Evolutionary conservation across 1,140 invertebrate species (phyloP).

Genomic region (Ceratina australensis): DNA sequence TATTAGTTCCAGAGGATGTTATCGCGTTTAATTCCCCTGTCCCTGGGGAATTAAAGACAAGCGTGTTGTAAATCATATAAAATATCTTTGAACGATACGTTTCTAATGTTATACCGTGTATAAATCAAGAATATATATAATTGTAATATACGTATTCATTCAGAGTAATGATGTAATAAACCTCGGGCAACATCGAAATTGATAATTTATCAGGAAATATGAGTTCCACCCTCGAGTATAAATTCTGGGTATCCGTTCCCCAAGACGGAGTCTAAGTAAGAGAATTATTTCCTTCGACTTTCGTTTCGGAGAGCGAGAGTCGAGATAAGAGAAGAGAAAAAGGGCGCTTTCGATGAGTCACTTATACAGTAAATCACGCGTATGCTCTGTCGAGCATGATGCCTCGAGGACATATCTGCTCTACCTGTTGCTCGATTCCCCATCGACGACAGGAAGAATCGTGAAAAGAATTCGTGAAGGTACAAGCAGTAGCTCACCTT

Average conservation of each 20-base stretch:
- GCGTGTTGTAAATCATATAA: not conserved
- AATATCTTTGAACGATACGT: not conserved
- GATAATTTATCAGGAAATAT: slow-evolving; percentile 25
- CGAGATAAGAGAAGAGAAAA: slow-evolving; percentile 49
- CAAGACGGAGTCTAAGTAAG: not conserved
- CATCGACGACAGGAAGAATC: slow-evolving; percentile 57
- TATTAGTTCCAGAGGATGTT: not conserved
- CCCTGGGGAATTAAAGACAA: too few species aligned
- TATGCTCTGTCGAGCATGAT: slow-evolving; percentile 64
- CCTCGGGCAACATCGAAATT: not conserved
- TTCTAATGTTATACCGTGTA: not conserved
- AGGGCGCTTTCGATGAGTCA: slow-evolving; percentile 69
- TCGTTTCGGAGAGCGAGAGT: not conserved
- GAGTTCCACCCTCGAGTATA: slow-evolving; percentile 24
- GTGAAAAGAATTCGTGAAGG: slow-evolving; percentile 62
- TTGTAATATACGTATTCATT: not conserved
- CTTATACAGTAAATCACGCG: slow-evolving; percentile 66
- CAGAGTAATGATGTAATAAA: not conserved
- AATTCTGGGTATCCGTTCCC: slow-evolving; percentile 5
- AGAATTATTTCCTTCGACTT: slow-evolving; percentile 43
- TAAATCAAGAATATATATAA: not conserved
- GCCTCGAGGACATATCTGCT: slow-evolving; percentile 68
- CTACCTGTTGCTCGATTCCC: slow-evolving; percentile 74
- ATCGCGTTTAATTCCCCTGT: too few species aligned
- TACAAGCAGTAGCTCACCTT: slow-evolving; percentile 29